phyloP scores from a whole-genome alignment of 2,888 invertebrate species.

The Acrobasis suavella region DNA sequence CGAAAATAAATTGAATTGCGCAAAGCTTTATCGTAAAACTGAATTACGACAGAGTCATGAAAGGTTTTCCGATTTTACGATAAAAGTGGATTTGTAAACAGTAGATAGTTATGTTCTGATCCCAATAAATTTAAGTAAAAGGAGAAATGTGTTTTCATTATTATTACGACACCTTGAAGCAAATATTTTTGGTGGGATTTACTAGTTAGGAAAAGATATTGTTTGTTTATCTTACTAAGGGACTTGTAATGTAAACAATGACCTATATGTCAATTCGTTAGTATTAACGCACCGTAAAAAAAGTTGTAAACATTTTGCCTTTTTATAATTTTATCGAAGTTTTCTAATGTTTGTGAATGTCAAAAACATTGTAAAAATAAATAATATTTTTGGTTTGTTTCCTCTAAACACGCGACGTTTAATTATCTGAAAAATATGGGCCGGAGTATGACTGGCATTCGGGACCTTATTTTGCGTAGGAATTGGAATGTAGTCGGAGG shows the following conservation, averaged over 20 bases:
- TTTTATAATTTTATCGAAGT: too few species aligned
- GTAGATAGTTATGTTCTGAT: conserved; percentile 24
- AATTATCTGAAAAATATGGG: conserved; percentile 34
- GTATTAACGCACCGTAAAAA: too few species aligned
- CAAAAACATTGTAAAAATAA: too few species aligned
- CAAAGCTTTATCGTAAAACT: conserved; percentile 35
- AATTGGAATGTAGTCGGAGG: conserved; percentile 45
- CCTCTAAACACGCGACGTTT: not conserved
- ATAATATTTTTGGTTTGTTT: not conserved
- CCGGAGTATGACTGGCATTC: conserved; percentile 49
- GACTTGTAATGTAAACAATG: too few species aligned
- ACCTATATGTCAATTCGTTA: too few species aligned
- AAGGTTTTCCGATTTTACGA: conserved; percentile 30
- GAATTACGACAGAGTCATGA: conserved; percentile 34
- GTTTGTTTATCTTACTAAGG: too few species aligned
- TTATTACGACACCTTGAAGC: not conserved
- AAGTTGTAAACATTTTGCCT: too few species aligned
- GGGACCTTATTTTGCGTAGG: conserved; percentile 51
- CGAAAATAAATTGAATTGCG: conserved; percentile 35
- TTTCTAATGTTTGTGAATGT: too few species aligned
- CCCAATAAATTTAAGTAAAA: not conserved
- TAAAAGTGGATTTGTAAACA: conserved; percentile 29
- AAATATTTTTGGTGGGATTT: too few species aligned
- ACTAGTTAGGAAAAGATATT: too few species aligned
- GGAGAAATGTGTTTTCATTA: not conserved